Evolutionary conservation across 2,888 invertebrate genomes (phyloP), one percentile per base, ranked within the genome.

Genomic region (Ennomos fuscantarius): DNA sequence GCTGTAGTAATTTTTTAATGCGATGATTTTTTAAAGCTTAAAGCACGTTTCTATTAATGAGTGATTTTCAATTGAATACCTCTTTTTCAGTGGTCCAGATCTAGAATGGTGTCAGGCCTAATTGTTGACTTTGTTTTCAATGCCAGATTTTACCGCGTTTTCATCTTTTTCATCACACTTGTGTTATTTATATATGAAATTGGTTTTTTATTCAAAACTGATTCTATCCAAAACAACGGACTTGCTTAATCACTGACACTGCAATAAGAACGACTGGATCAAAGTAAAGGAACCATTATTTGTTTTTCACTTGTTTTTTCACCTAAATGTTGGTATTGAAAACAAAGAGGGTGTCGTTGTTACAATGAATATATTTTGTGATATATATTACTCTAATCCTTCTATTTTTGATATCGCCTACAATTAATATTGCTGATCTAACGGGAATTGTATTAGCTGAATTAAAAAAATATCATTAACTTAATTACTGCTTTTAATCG

Each of bases 401-500:
- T 89, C 89, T 92, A 92, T 92, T 92, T 92, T 92, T 92, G 92
- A 92, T 92, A 92, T 85, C 85, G 89, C 88, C 88, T 87, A 86
- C 84, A 76, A 85, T 75, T 66, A 83, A 80, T 87, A 86, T 88
- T 85, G 84, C 86, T 84, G 79, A 83, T 70, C 73, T 76, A 78
- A 81, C 70, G 78, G 89, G 86, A 89, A 87, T 87, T 87, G 87
- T 87, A 39, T 9, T 81, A 89, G 82, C 80, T 72, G 78, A 76
- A 75, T 72, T 52, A 40, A 41, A 68, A n/a, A 74, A 74, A 79
- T 53, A 53, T 64, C 66, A 66, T 66, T 64, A 37, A 51, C 34
- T 35, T 24, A 24, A 9, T 69, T 72, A 72, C 72, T 67, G 78
- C 76, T 81, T 82, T 0, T 59, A 64, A 73, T 45, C 63, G 66